Percentiles rank a stretch among this genome's conserved stretches.
phyloP scores from a whole-genome alignment of 2,888 invertebrate species.

The Deroplatys truncata region DNA sequence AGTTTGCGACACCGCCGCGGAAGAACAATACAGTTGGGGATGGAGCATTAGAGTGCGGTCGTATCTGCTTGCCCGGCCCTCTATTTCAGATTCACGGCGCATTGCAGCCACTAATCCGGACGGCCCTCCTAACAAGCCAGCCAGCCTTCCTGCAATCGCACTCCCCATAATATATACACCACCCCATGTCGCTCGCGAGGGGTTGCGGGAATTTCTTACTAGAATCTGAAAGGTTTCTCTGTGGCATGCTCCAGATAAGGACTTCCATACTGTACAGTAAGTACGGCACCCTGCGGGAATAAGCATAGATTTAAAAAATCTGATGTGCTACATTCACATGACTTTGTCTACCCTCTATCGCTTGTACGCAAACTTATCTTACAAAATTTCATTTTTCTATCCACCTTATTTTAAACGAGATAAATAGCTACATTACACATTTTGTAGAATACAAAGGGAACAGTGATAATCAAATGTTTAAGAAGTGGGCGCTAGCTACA shows the following conservation, averaged over 20 bases:
- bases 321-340: no score
- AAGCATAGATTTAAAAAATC: no score
- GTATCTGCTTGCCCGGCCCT: background rate
- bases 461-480: no score
- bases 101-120: conserved; percentile 12
- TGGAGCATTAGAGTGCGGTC: conserved; percentile 9
- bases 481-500: no score
- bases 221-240: background rate
- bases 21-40: conserved; percentile 5
- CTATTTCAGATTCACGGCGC: conserved; percentile 20
- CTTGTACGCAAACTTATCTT: no score
- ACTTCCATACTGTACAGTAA: background rate
- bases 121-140: conserved; percentile 10
- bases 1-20: background rate
- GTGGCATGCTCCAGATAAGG: background rate
- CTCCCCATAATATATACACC: conserved; percentile 15
- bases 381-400: no score
- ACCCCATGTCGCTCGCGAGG: background rate
- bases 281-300: background rate
- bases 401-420: no score
- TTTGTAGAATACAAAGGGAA: no score
- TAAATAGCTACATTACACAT: no score
- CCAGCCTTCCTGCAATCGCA: background rate
- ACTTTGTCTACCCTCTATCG: no score
- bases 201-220: background rate